Evolutionary conservation across 2,113 vertebrate genomes (phyloP).

Genomic region (Miniopterus natalensis): DNA sequence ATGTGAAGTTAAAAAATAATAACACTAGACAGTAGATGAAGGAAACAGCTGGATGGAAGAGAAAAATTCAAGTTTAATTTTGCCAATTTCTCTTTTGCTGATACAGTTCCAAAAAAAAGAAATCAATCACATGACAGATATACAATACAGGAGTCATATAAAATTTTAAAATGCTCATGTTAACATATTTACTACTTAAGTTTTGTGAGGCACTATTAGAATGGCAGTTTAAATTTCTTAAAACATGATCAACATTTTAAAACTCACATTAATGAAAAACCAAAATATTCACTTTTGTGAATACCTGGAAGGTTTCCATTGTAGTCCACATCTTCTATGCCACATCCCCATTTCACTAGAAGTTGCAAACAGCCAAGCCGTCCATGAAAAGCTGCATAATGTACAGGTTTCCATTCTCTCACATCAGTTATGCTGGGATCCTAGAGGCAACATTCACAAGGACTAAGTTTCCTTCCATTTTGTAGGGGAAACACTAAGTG

Average conservation of each 20-base stretch:
- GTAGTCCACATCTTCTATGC: conserved; percentile 87
- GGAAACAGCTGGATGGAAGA: neutral
- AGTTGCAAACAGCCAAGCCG: conserved; percentile 91
- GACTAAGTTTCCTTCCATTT: conserved; percentile 54
- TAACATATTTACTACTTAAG: conserved; percentile 36
- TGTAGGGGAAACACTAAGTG: conserved; percentile 20
- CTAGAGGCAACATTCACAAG: conserved; percentile 84
- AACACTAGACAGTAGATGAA: neutral
- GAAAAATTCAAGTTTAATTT: neutral
- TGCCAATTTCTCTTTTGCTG: neutral
- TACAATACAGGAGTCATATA: neutral
- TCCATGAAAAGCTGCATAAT: conserved; percentile 92
- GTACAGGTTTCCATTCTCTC: conserved; percentile 89
- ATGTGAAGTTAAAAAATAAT: conserved; percentile 11
- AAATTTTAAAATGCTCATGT: neutral
- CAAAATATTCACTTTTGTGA: conserved; percentile 40
- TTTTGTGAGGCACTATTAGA: neutral
- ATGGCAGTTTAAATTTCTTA: conserved; percentile 44
- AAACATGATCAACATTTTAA: conserved; percentile 42
- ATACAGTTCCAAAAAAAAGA: neutral
- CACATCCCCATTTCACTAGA: conserved; percentile 89
- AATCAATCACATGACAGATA: neutral
- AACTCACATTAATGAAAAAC: conserved; percentile 46
- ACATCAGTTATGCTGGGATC: conserved; percentile 86
- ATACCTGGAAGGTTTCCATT: conserved; percentile 92